Evolutionary conservation across 2,113 vertebrate genomes (phyloP).

Genomic region (Alouatta palliata): DNA sequence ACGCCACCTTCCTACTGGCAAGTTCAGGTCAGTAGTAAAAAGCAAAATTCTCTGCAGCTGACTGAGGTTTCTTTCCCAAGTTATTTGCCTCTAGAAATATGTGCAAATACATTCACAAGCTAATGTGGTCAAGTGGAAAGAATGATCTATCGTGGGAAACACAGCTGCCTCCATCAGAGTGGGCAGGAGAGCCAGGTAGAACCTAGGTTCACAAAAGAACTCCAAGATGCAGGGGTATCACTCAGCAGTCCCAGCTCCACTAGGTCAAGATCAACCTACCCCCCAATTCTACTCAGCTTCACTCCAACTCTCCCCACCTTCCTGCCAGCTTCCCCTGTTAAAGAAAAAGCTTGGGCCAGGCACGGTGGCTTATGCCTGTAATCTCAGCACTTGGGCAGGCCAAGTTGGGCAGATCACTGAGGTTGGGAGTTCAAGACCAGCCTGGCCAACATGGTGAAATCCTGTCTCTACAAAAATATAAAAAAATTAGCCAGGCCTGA

Average conservation of each 20-base stretch:
- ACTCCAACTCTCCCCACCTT: neutral
- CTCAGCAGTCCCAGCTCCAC: neutral
- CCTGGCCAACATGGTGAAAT: too few species aligned
- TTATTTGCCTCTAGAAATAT: slow-evolving; percentile 57
- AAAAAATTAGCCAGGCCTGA: too few species aligned
- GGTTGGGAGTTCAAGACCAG: too few species aligned
- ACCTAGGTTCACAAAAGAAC: neutral
- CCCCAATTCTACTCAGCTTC: neutral
- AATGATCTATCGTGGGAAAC: slow-evolving; percentile 51
- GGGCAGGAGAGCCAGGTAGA: neutral
- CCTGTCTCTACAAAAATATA: too few species aligned
- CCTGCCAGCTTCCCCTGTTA: neutral
- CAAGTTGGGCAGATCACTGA: too few species aligned
- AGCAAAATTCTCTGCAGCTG: neutral
- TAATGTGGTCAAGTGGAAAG: slow-evolving; percentile 51
- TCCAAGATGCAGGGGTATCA: neutral
- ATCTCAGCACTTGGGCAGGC: too few species aligned
- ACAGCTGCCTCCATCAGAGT: neutral
- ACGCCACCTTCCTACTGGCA: neutral
- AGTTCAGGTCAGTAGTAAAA: neutral
- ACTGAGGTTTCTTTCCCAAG: neutral
- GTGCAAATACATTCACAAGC: slow-evolving; percentile 43
- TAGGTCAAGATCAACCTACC: neutral
- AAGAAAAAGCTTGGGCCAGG: neutral
- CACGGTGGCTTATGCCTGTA: too few species aligned